phyloP scores from a whole-genome alignment of 64 coral and sea anemone species.

The Pocillopora damicornis region DNA sequence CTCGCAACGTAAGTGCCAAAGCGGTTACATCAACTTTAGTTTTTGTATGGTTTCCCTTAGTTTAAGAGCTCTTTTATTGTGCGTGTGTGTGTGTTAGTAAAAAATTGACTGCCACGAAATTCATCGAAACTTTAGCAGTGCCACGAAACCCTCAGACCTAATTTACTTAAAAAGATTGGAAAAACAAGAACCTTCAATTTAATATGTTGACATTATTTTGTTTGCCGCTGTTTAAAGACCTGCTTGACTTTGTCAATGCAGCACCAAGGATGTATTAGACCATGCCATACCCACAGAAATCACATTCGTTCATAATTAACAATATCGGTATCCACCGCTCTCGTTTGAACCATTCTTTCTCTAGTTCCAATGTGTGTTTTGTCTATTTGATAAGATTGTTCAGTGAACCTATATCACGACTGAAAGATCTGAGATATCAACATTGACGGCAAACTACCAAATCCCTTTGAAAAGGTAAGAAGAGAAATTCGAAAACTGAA shows the following conservation, averaged over 20 bases:
- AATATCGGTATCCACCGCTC: background rate
- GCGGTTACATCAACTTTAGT: too few species aligned
- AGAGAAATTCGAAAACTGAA: background rate
- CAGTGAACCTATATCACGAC: background rate
- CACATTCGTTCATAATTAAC: constrained; percentile 28
- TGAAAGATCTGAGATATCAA: background rate
- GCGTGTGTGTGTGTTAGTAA: too few species aligned
- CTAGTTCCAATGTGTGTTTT: background rate
- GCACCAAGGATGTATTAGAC: constrained; percentile 10
- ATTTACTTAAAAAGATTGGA: background rate
- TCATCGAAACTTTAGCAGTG: background rate
- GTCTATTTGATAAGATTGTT: background rate
- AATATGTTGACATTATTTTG: constrained; percentile 18
- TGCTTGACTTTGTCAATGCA: constrained; percentile 24
- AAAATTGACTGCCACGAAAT: too few species aligned
- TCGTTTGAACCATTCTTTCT: background rate
- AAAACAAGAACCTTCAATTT: background rate
- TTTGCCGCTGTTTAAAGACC: constrained; percentile 35
- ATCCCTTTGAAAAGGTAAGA: background rate
- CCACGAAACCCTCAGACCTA: background rate
- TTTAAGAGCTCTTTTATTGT: too few species aligned
- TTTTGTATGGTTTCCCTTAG: too few species aligned
- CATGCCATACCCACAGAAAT: background rate
- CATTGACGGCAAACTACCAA: background rate
- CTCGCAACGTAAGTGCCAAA: too few species aligned